Percentiles rank a stretch among this genome's conserved stretches.
phyloP scores from a whole-genome alignment of 2,113 vertebrate genomes.

The Cephalopholis sonnerati region DNA sequence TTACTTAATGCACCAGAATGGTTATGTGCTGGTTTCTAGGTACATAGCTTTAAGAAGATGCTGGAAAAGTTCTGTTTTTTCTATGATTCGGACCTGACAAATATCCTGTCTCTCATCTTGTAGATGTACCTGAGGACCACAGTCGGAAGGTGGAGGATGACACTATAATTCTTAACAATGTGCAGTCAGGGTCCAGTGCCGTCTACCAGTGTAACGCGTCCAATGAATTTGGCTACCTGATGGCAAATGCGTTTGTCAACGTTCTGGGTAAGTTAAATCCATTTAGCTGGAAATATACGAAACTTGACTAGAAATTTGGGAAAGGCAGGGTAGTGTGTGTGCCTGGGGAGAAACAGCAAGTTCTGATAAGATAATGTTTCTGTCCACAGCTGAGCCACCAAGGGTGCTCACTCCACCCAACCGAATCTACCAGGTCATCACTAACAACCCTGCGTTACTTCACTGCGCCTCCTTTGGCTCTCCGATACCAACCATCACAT shows the following conservation, averaged over 20 bases:
- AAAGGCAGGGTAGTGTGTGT: background rate
- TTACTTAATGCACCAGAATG: background rate
- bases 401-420: slow-evolving; percentile 91
- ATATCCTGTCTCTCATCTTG: slow-evolving; percentile 6
- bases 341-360: background rate
- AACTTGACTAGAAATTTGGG: background rate
- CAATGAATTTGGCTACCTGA: slow-evolving; percentile 95
- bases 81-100: background rate
- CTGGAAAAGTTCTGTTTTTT: background rate
- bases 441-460: slow-evolving; percentile 88
- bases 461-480: slow-evolving; percentile 95
- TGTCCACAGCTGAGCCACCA: slow-evolving; percentile 90
- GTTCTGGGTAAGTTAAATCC: slow-evolving; percentile 90
- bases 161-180: slow-evolving; percentile 91
- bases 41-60: background rate
- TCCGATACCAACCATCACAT: slow-evolving; percentile 92
- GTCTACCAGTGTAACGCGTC: slow-evolving; percentile 98
- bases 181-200: slow-evolving; percentile 92
- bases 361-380: background rate
- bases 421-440: slow-evolving; percentile 91
- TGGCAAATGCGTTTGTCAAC: slow-evolving; percentile 96
- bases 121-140: slow-evolving; percentile 90
- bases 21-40: background rate
- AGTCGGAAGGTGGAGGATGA: slow-evolving; percentile 91
- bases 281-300: background rate